phyloP scores from a whole-genome alignment of 1,140 invertebrate genomes.

The Aphaenogaster ashmeadi region DNA sequence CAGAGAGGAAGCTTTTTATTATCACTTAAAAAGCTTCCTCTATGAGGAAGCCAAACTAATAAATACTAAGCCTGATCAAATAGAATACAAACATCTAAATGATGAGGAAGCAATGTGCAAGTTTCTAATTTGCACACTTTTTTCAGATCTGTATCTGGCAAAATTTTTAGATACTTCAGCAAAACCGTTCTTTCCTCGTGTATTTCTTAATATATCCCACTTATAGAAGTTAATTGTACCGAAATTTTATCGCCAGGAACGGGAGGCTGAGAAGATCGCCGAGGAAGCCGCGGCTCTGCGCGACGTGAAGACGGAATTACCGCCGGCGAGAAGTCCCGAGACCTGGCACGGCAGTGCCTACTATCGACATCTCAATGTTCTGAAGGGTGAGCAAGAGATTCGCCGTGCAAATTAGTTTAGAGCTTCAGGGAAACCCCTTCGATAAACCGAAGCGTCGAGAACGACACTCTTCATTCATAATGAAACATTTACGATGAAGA shows the following conservation, averaged over 20 bases:
- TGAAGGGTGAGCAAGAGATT: constrained; percentile 77
- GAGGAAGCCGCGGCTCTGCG: constrained; percentile 77
- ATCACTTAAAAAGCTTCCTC: too few species aligned
- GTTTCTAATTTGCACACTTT: too few species aligned
- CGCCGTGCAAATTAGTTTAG: neutral
- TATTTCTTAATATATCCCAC: neutral
- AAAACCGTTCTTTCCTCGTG: too few species aligned
- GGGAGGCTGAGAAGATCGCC: constrained; percentile 82
- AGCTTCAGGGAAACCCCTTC: neutral
- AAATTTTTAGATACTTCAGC: too few species aligned
- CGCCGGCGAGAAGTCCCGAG: constrained; percentile 79
- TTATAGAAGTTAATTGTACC: constrained; percentile 6
- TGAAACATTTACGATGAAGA: neutral
- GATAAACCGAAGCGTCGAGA: neutral
- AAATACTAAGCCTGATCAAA: too few species aligned
- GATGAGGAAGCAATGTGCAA: too few species aligned
- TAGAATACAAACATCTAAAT: too few species aligned
- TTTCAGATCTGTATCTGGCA: too few species aligned
- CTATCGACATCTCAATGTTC: constrained; percentile 81
- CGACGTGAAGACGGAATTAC: constrained; percentile 82
- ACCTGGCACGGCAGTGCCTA: constrained; percentile 82
- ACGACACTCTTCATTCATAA: neutral
- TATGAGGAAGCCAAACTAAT: too few species aligned
- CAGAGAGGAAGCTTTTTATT: too few species aligned
- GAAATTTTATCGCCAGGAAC: constrained; percentile 77